Percentiles rank a stretch among this genome's conserved stretches.
These are phyloP conservation scores for Oscheius sp. DNA, from an alignment of 2,888 invertebrate species.

Conservation along the genomic window DNA sequence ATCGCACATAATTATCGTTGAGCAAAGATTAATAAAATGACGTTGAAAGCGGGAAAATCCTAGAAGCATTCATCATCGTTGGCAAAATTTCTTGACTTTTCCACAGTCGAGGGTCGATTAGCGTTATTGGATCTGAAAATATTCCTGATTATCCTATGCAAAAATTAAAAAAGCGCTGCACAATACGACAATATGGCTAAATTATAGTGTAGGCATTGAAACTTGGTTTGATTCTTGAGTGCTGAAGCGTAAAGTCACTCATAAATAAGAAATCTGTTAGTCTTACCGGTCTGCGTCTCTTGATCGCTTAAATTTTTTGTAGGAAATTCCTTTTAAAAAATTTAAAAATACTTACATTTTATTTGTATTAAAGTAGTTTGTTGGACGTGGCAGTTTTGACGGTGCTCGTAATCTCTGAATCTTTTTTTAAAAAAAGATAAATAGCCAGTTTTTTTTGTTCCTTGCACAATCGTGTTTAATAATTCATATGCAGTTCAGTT, in stretches of 20 bases:
- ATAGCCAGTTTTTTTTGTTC: too few relatives aligned
- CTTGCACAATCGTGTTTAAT: too few relatives aligned
- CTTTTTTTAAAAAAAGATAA: background rate
- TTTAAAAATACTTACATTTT: conserved; percentile 17
- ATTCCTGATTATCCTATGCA: background rate
- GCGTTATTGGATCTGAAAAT: conserved; percentile 8
- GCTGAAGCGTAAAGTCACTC: conserved; percentile 11
- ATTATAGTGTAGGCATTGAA: background rate
- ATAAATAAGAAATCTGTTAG: background rate
- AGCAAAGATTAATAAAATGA: background rate
- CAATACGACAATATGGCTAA: background rate
- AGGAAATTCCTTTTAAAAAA: background rate
- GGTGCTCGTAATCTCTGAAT: conserved; percentile 22
- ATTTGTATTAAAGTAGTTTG: background rate
- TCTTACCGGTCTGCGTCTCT: conserved; percentile 14
- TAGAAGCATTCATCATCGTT: conserved; percentile 24
- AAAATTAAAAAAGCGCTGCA: background rate
- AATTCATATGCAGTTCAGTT: too few relatives aligned
- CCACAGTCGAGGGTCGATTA: background rate
- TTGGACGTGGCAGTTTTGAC: conserved; percentile 25
- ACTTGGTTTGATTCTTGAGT: background rate
- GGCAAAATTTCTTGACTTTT: conserved; percentile 18
- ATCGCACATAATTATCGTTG: too few relatives aligned
- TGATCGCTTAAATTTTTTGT: conserved; percentile 20
- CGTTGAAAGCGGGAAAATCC: background rate